phyloP scores from a whole-genome alignment of 2,888 invertebrate species.

The Ornithoptera alexandrae region DNA sequence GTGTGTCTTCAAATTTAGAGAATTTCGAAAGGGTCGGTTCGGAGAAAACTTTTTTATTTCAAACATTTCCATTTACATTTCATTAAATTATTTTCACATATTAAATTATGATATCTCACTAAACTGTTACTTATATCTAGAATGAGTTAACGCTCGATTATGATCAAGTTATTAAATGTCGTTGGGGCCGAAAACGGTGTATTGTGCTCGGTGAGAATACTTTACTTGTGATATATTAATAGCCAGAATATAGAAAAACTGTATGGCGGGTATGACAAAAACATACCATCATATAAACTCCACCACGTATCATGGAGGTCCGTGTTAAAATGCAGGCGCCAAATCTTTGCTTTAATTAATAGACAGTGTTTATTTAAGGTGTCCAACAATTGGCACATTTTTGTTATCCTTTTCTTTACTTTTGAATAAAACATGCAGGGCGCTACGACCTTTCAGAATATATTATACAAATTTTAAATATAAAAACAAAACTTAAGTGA shows the following conservation, averaged over 20 bases:
- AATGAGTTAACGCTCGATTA: no score
- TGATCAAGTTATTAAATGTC: no score
- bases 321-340: no score
- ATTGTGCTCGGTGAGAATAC: no score
- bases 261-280: no score
- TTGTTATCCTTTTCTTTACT: slow-evolving; percentile 34
- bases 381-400: slow-evolving; percentile 1
- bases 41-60: slow-evolving; percentile 13
- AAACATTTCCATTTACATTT: not conserved
- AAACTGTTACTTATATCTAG: not conserved
- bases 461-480: slow-evolving; percentile 80
- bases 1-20: slow-evolving; percentile 56
- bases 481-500: slow-evolving; percentile 75
- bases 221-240: no score
- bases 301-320: no score
- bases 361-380: not conserved
- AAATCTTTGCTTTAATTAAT: no score
- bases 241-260: no score
- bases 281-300: no score
- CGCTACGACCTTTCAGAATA: slow-evolving; percentile 70
- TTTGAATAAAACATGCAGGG: slow-evolving; percentile 53
- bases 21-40: slow-evolving; percentile 53
- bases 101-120: not conserved
- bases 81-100: not conserved
- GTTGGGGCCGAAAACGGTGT: no score